These are phyloP conservation scores for Mantis religiosa DNA, from an alignment of 2,888 invertebrate species.

Conservation along the genomic window DNA sequence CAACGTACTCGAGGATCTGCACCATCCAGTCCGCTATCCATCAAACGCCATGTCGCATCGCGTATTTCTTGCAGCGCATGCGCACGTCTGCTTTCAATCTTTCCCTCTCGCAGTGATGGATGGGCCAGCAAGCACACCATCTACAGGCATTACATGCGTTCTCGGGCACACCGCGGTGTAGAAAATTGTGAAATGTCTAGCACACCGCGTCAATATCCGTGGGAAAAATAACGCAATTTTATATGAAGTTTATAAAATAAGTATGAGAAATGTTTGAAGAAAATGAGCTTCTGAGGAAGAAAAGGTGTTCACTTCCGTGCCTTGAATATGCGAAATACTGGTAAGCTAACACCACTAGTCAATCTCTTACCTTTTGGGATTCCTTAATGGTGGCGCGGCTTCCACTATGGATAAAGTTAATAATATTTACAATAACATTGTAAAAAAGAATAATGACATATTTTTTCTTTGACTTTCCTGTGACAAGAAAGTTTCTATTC, in stretches of 20 bases:
- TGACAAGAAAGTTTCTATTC: no score
- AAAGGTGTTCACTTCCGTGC: no score
- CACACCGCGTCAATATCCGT: no score
- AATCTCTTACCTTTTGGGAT: no score
- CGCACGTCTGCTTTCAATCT: not conserved
- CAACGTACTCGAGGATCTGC: not conserved
- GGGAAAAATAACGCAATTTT: not conserved
- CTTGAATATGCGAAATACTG: no score
- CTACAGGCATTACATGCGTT: not conserved
- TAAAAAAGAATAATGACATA: no score
- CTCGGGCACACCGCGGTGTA: not conserved
- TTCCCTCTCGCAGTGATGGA: not conserved
- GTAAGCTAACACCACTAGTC: no score
- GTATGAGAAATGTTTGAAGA: not conserved
- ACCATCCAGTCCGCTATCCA: not conserved
- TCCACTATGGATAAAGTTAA: no score
- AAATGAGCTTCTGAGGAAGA: not conserved
- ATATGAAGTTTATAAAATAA: not conserved
- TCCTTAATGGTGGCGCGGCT: no score
- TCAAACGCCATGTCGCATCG: not conserved
- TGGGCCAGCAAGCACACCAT: not conserved
- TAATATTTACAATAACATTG: no score
- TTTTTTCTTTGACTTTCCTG: no score
- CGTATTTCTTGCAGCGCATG: not conserved
- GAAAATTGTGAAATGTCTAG: not conserved